Evolutionary conservation across 2,797 vertebrate genomes (phyloP).

Genomic region (Hemitrygon akajei): DNA sequence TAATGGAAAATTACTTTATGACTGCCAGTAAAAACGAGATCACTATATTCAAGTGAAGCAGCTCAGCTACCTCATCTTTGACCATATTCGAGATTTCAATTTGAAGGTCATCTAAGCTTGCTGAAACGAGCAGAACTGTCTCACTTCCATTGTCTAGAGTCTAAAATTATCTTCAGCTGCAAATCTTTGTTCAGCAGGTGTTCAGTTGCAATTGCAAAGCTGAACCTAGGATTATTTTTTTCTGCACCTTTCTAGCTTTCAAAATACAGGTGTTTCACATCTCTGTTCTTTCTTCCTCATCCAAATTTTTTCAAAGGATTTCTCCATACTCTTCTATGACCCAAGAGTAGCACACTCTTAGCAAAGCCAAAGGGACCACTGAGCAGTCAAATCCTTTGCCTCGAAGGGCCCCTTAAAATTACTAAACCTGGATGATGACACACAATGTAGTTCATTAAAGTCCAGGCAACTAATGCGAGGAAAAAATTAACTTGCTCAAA

Average conservation of each 20-base stretch:
- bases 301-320: background rate
- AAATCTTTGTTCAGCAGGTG: constrained; percentile 17
- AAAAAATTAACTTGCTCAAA: background rate
- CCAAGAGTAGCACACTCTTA: background rate
- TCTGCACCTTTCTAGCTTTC: background rate
- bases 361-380: background rate
- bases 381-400: no score
- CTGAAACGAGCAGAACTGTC: background rate
- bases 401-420: background rate
- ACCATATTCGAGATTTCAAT: background rate
- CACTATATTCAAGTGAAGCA: background rate
- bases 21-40: background rate
- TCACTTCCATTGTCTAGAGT: background rate
- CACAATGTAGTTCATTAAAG: background rate
- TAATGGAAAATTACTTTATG: background rate
- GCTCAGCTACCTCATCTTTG: background rate
- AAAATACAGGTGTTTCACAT: constrained; percentile 12
- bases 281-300: constrained; percentile 5
- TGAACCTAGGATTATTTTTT: background rate
- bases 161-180: constrained; percentile 1
- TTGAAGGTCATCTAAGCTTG: background rate
- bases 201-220: background rate
- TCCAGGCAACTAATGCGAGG: background rate
- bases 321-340: background rate
- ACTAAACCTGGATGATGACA: background rate